These are phyloP conservation scores for Pararge aegeria DNA, from an alignment of 1,140 invertebrate genomes.

Conservation along the genomic window DNA sequence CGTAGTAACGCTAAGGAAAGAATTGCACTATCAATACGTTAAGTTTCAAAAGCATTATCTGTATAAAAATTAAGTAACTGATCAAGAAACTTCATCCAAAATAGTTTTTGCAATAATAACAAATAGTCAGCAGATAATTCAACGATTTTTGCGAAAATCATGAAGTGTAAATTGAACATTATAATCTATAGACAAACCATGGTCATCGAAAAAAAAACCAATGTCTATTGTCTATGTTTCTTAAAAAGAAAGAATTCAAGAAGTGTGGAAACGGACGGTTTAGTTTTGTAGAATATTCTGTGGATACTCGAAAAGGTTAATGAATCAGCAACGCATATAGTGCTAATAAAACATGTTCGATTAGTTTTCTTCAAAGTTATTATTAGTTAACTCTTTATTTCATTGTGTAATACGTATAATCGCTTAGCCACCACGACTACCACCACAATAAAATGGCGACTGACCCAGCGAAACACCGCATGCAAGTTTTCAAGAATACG, in stretches of 20 bases:
- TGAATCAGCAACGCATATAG: constrained; percentile 64
- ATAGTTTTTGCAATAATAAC: neutral
- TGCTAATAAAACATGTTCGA: constrained; percentile 69
- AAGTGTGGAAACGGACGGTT: constrained; percentile 57
- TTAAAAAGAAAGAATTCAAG: constrained; percentile 56
- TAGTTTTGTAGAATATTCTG: constrained; percentile 71
- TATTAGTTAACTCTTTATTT: constrained; percentile 72
- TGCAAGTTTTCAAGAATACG: constrained; percentile 97
- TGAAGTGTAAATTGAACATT: neutral
- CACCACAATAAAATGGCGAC: constrained; percentile 87
- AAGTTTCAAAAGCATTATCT: neutral
- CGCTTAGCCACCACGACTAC: constrained; percentile 47
- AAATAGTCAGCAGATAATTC: neutral
- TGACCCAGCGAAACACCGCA: constrained; percentile 88
- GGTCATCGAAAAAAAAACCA: constrained; percentile 18
- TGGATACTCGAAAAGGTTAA: constrained; percentile 56
- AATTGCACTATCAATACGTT: neutral
- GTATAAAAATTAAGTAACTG: too few species aligned
- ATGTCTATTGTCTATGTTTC: constrained; percentile 40
- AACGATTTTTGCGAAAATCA: too few species aligned
- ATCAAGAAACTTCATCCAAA: too few species aligned
- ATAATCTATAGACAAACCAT: constrained; percentile 27
- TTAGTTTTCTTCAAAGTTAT: constrained; percentile 60
- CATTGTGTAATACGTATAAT: constrained; percentile 64
- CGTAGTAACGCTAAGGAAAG: neutral